A percentile compares a stretch with the other conserved stretches of the same genome.
Evolutionary conservation across 2,797 vertebrate genomes (phyloP).

Genomic region (Champsocephalus gunnari): DNA sequence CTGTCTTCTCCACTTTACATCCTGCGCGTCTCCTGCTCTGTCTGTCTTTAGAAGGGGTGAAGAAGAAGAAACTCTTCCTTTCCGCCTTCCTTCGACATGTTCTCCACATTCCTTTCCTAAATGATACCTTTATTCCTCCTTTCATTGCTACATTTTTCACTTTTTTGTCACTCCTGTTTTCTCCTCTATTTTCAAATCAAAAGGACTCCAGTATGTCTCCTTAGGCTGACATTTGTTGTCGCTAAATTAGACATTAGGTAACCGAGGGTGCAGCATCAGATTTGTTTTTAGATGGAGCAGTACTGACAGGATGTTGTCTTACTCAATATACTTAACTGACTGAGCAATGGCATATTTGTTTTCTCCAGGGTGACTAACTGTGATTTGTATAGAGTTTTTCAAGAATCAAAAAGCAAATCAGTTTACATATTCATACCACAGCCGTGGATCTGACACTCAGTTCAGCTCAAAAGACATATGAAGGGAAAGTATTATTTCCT

Average conservation of each 20-base stretch:
- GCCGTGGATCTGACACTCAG: constrained; percentile 1
- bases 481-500: not conserved
- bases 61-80: constrained; percentile 20
- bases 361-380: not conserved
- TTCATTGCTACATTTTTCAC: not conserved
- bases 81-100: not conserved
- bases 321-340: constrained; percentile 51
- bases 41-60: constrained; percentile 56
- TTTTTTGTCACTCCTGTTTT: constrained; percentile 3
- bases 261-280: constrained; percentile 39
- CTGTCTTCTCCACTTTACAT: constrained; percentile 87
- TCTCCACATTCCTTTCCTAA: not conserved
- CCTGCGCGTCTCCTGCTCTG: constrained; percentile 78
- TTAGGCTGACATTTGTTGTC: constrained; percentile 42
- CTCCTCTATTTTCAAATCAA: constrained; percentile 33
- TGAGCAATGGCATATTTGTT: constrained; percentile 25
- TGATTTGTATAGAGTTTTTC: constrained; percentile 18
- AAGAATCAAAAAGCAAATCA: constrained; percentile 31
- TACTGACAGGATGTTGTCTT: constrained; percentile 45
- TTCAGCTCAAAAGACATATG: not conserved
- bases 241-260: constrained; percentile 61
- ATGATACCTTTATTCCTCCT: not conserved
- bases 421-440: not conserved
- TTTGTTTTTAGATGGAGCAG: constrained; percentile 46
- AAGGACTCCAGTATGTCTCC: constrained; percentile 29